Evolutionary conservation across 2,797 vertebrate genomes (phyloP), one percentile per base, ranked within the genome.

Genomic region (Tragopan temminckii): DNA sequence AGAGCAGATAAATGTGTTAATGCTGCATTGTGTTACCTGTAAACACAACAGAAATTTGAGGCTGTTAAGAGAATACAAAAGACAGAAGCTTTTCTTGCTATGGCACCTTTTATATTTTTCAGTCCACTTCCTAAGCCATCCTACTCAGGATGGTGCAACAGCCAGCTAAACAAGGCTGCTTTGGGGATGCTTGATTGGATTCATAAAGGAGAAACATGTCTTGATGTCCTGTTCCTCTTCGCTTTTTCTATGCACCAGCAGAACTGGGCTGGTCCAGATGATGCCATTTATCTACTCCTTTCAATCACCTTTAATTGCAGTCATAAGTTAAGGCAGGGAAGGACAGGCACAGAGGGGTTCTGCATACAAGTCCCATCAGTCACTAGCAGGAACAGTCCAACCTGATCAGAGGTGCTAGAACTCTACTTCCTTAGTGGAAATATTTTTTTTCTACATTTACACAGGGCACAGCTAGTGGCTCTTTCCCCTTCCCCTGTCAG

Each of bases 381-480:
- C 17, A 48, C 52, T 58, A 89, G 48, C 67, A 80, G 89, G 46
- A 89, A 79, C 35, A 87, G 55, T 31, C 46, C 35, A 48, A 35
- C 55, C 42, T 63, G 27, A 74, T 85, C 81, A 75, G 27, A 85
- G 62, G 53, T 62, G 53, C 20, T 85, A 59, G 61, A 91, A 92
- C 52, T 25, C 29, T 50, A 25, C 64, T 43, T 43, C 42, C 42
- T 18, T 43, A 43, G 42, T 43, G 79, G 79, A n/a, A 88, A 42
- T 80, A 48, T 77, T 93, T 92, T 64, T 82, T 83, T 88, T 57
- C 79, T 83, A 4, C 29, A n/a, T 52, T 90, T 88, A 20, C 82
- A 90, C 14, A 70, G 68, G 78, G 69, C 77, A 92, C 40, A 53
- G 68, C 29, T 76, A 94, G 95, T 74, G 64, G 53, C 58, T 91